Base-by-base conservation (phyloP, 2,888 invertebrate genomes). In the Polyommatus icarus region DNA sequence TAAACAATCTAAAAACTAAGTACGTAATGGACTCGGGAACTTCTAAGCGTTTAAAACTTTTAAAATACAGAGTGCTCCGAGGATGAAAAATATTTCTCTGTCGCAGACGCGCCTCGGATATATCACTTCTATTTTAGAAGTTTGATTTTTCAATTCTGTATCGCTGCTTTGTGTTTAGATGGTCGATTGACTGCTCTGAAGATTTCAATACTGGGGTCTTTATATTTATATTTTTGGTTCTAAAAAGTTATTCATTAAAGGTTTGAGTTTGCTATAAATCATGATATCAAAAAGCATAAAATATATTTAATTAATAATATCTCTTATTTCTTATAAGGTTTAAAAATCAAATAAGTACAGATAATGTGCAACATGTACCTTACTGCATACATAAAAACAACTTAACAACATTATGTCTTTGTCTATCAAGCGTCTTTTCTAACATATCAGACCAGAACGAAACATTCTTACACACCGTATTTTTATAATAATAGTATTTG, bases 11-110 rank as follows among this genome's bases (percentile, higher is more conserved):
- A 67, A 67, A 67, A 67, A 29, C 67, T 67, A 67, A 67, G 67
- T 67, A 32, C 67, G 67, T 67, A 67, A 67, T 67, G 67, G 67
- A 67, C 29, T 67, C 67, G 29, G 18, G 29, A 67, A 67, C 15
- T 67, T 67, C 15, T 32, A 32, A 67, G 67, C 67, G 67, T 67
- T 67, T 67, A 67, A 67, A 67, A 67, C 67, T 67, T 67, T 67
- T 32, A 18, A 29, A 61, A 29, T 32, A 67, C 67, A 32, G 67
- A 29, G 67, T 67, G 67, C 67, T 29, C 6, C 15, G 61, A n/a
- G 61, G 67, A 67, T 67, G 67, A 29, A 67, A 67, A 67, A 67
- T 67, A 67, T 67, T 67, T 67, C 67, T 18, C 29, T 67, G 67
- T 67, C 67, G 15, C 67, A 32, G 15, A 1, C 67, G 4, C 67